Conservation (phyloP, 2,888 invertebrate genomes). For the Macrostomum cliftonense region DNA sequence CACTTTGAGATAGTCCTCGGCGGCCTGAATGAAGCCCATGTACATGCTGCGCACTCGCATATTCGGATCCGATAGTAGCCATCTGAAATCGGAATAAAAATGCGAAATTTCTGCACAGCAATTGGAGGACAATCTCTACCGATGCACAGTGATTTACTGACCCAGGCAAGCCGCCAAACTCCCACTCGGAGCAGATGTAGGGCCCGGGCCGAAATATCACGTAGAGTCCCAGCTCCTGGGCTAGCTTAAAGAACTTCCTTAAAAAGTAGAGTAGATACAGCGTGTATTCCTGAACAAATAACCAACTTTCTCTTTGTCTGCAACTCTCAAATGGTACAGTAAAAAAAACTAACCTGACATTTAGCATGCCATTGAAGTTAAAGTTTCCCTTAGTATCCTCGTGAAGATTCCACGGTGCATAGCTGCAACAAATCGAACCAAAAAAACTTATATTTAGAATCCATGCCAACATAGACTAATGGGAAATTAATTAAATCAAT, state of each 20-base stretch:
- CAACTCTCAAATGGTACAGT: background rate
- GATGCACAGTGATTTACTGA: constrained; percentile 12
- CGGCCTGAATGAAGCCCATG: constrained; percentile 33
- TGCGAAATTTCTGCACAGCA: too few species aligned
- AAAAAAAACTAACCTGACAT: constrained; percentile 21
- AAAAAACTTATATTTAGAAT: background rate
- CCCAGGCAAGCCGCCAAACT: constrained; percentile 35
- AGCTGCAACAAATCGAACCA: constrained; percentile 19
- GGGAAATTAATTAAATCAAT: background rate
- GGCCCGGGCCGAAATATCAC: constrained; percentile 34
- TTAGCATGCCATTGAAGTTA: constrained; percentile 25
- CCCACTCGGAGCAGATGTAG: constrained; percentile 36
- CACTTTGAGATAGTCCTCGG: constrained; percentile 35
- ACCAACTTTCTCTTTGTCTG: too few species aligned
- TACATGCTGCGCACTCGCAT: constrained; percentile 42
- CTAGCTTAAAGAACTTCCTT: constrained; percentile 25
- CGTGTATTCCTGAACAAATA: too few species aligned
- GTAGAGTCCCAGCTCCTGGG: constrained; percentile 24
- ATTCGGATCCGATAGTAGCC: constrained; percentile 42
- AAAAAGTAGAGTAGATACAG: too few species aligned
- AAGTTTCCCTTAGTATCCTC: constrained; percentile 25
- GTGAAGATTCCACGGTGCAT: constrained; percentile 34
- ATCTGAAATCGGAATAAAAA: constrained; percentile 22
- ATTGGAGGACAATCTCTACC: too few species aligned
- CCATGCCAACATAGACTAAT: background rate